Evolutionary conservation across 2,113 vertebrate genomes (phyloP), one percentile per base, ranked within the genome.

Genomic region (Opisthocomus hoazin): DNA sequence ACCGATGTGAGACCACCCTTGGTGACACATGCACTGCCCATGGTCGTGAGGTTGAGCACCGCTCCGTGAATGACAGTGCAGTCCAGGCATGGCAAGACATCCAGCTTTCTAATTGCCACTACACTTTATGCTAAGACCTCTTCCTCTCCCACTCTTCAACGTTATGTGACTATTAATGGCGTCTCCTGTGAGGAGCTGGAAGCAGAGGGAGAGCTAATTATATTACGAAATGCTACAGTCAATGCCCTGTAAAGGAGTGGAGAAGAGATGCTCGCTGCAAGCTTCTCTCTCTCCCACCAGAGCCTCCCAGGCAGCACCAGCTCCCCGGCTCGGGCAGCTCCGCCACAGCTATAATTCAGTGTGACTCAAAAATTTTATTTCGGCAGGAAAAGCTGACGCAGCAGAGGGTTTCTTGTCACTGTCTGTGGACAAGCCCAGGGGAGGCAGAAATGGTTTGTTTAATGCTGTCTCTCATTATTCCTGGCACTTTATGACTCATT

Each of bases 371-470:
- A 90, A 78, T 61, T 54, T 60, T 74, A 70, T 92, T 97, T 89
- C 48, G 2, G 46, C 46, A 92, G 64, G 60, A 95, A 94, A 88
- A 96, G 96, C 92, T 96, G 96, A 92, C 91, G 77, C 92, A 96
- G 92, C 94, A 94, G 79, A 93, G 64, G 68, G 64, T 83, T 93
- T 89, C 85, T 94, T 95, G 92, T 94, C 92, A 95, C 87, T 0
- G 0, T 78, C 80, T 89, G 90, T 94, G 80, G 86, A 92, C 88
- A 77, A 94, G 64, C 64, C 51, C 94, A 95, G 76, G 73, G 93
- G 80, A 95, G 60, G 85, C 68, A 94, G 76, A 88, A 95, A 96
- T 87, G 69, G 80, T 70, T 96, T 96, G 90, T 92, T 96, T 95
- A 94, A 93, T 93, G 92, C 76, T 5, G 5, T 75, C 68, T 90